Base-by-base conservation (phyloP, 2,797 vertebrate genomes). In the Rhinella marina region DNA sequence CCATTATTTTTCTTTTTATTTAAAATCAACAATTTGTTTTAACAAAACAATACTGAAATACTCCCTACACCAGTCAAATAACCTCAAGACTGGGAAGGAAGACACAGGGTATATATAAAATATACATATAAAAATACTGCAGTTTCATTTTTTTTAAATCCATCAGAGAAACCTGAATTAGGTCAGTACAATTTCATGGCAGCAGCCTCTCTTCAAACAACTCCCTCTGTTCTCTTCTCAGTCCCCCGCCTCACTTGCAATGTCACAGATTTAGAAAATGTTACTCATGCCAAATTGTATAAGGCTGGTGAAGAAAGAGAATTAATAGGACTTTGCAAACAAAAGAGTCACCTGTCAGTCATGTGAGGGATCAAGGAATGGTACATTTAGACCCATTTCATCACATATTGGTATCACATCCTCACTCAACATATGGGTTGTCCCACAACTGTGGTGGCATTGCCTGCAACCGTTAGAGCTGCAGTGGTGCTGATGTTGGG, bases 51-150 rank as follows among this genome's bases (percentile, higher is more conserved):
- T 83, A 89, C 77, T 86, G 84, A 89, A 85, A 76, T 80, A 11
- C 84, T 78, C 59, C 80, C 72, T 54, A 27, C 84, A 52, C n/a
- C 27, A 68, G 88, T 89, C 62, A n/a, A 54, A 61, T 29, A 85
- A 75, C 64, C 56, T 64, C 59, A 41, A 75, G 64, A 85, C 82
- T 85, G 82, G 52, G 75, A 19, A 73, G 32, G 77, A 80, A 72
- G 77, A 81, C n/a, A 81, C 29, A 79, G 32, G 27, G 27, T 56
- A 50, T 78, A 78, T 86, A 86, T 86, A 86, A 89, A 79, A 89
- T 87, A 86, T 81, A 86, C 85, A 89, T 86, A 89, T 41, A 84
- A 89, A 89, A 89, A 89, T 89, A 89, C 85, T 89, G 88, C 75
- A 87, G 75, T 84, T 83, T 89, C 76, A 80, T 84, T 89, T 89